Conservation (phyloP, 1,140 invertebrate species). For the Papilio polyxenes region DNA sequence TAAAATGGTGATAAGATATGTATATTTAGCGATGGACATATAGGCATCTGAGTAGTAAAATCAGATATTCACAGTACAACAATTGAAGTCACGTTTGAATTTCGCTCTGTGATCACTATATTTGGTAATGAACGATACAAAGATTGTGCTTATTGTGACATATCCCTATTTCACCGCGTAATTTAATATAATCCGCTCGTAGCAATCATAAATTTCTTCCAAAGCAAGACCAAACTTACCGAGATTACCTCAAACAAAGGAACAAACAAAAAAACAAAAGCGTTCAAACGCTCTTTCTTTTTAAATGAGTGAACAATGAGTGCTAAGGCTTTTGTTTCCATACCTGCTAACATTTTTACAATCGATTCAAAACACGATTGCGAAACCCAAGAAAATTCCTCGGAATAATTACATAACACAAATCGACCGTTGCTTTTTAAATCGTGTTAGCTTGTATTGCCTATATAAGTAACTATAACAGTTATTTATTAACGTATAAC, state of each 20-base stretch:
- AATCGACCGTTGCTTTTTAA: conserved; percentile 27
- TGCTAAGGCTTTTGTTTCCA: conserved; percentile 39
- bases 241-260: conserved; percentile 38
- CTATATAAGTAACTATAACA: neutral
- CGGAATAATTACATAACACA: conserved; percentile 27
- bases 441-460: conserved; percentile 11
- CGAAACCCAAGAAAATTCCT: conserved; percentile 36
- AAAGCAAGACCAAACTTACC: conserved; percentile 28
- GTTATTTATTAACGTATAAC: conserved; percentile 9
- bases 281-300: conserved; percentile 36
- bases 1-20: neutral
- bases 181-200: conserved; percentile 13
- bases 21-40: neutral
- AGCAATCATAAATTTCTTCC: conserved; percentile 16
- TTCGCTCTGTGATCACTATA: neutral
- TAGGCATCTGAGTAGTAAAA: neutral
- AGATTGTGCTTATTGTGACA: neutral
- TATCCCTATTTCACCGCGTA: neutral
- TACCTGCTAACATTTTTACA: conserved; percentile 38
- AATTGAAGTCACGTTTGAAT: neutral
- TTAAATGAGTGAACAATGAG: conserved; percentile 38
- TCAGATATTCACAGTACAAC: neutral
- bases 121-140: neutral
- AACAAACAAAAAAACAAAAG: conserved; percentile 35
- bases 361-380: conserved; percentile 33